Conservation (phyloP, 2,113 vertebrate species). For the Sigmodon hispidus region DNA sequence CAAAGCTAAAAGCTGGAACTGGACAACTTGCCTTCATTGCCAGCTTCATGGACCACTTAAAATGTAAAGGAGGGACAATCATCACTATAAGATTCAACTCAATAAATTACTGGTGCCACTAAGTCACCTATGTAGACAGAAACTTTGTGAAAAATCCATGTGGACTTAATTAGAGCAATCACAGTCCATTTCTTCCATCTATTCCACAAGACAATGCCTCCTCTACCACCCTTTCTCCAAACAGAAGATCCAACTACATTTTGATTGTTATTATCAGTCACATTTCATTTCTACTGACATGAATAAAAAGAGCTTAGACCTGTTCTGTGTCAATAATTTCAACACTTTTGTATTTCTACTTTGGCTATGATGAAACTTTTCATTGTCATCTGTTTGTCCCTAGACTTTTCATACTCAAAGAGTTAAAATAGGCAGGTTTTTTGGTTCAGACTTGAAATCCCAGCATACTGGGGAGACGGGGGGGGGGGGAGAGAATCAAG, state of each 20-base stretch:
- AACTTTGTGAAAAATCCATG: neutral
- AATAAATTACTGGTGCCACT: neutral
- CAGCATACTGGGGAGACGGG: neutral
- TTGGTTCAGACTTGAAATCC: neutral
- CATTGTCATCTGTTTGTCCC: conserved; percentile 33
- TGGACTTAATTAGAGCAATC: conserved; percentile 35
- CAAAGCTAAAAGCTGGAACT: neutral
- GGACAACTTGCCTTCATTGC: neutral
- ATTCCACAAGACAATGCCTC: conserved; percentile 38
- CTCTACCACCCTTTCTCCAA: neutral
- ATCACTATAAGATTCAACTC: neutral
- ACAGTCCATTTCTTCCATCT: conserved; percentile 36
- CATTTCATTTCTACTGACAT: neutral
- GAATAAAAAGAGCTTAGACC: conserved; percentile 43
- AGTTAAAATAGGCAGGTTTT: neutral
- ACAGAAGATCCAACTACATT: neutral
- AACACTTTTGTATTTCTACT: conserved; percentile 39
- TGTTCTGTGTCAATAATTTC: conserved; percentile 47
- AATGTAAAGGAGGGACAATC: neutral
- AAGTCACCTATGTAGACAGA: neutral
- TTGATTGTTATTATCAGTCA: neutral
- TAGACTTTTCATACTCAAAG: neutral
- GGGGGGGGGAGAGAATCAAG: neutral
- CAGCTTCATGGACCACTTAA: neutral
- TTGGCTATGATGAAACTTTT: conserved; percentile 58